These are phyloP conservation scores for Phalanger gymnotis DNA, from an alignment of 2,797 vertebrate genomes.

Conservation along the genomic window DNA sequence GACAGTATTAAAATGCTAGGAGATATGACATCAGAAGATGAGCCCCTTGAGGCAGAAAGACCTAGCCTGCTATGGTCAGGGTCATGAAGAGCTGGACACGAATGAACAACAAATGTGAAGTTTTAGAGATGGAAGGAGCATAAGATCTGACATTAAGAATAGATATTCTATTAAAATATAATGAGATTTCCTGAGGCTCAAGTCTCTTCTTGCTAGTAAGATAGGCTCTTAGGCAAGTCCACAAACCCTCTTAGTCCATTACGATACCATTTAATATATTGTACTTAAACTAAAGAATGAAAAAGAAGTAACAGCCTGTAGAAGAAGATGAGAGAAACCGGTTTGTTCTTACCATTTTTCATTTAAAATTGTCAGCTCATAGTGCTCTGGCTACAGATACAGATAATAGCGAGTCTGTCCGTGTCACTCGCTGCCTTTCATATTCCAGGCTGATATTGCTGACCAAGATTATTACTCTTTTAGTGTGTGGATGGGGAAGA, in stretches of 20 bases:
- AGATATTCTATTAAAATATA: background rate
- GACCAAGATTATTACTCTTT: conserved; percentile 44
- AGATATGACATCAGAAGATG: background rate
- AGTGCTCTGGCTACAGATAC: background rate
- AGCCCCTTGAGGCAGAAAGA: background rate
- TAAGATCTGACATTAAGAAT: background rate
- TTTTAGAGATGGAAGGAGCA: background rate
- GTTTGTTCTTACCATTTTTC: background rate
- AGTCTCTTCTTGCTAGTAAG: background rate
- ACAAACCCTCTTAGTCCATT: background rate
- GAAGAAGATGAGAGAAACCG: background rate
- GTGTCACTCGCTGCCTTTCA: background rate
- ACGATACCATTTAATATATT: background rate
- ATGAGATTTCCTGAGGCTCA: background rate
- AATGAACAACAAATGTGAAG: background rate
- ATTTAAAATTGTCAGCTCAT: background rate
- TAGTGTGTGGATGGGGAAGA: background rate
- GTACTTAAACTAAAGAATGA: background rate
- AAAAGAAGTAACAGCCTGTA: background rate
- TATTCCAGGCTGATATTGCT: conserved; percentile 23
- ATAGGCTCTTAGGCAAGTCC: background rate
- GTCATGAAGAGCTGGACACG: background rate
- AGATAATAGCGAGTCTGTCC: background rate
- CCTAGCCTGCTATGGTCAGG: background rate
- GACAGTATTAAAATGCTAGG: background rate